Evolutionary conservation across 2,888 invertebrate species (phyloP).

Genomic region (Dichetophora obliterata): DNA sequence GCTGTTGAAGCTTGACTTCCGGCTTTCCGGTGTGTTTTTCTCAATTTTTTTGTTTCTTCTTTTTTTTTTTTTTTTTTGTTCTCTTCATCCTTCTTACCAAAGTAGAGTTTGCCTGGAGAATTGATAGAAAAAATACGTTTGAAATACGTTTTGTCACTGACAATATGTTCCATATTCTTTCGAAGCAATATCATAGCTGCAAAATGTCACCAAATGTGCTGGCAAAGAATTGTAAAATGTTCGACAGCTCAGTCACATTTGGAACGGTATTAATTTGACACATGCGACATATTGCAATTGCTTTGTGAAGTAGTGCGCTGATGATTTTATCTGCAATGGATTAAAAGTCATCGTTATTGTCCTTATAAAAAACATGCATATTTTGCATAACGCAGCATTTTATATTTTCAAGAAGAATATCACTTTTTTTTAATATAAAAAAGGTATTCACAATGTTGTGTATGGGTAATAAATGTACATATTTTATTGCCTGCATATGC

Average conservation of each 20-base stretch:
- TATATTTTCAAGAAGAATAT: too few relatives aligned
- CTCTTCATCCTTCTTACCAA: background rate
- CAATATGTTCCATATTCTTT: background rate
- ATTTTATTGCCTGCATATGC: too few relatives aligned
- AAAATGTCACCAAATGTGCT: constrained; percentile 29
- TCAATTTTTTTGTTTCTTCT: background rate
- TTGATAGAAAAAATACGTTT: background rate
- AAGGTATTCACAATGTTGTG: too few relatives aligned
- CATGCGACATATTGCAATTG: constrained; percentile 8
- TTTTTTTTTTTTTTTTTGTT: background rate
- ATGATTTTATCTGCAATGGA: too few relatives aligned
- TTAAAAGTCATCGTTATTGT: too few relatives aligned
- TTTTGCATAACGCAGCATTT: too few relatives aligned
- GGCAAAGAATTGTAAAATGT: constrained; percentile 7
- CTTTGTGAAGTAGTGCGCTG: too few relatives aligned
- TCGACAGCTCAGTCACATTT: constrained; percentile 21
- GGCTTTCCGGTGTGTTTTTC: background rate
- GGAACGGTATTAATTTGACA: constrained; percentile 17
- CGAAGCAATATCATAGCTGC: background rate
- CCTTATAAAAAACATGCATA: too few relatives aligned
- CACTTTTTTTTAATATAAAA: too few relatives aligned
- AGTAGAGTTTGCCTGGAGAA: background rate
- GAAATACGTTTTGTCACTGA: constrained; percentile 13
- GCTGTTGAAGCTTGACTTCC: background rate
- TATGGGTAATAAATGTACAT: too few relatives aligned